Conservation (phyloP, 2,797 vertebrate genomes). For the Catharus ustulatus region DNA sequence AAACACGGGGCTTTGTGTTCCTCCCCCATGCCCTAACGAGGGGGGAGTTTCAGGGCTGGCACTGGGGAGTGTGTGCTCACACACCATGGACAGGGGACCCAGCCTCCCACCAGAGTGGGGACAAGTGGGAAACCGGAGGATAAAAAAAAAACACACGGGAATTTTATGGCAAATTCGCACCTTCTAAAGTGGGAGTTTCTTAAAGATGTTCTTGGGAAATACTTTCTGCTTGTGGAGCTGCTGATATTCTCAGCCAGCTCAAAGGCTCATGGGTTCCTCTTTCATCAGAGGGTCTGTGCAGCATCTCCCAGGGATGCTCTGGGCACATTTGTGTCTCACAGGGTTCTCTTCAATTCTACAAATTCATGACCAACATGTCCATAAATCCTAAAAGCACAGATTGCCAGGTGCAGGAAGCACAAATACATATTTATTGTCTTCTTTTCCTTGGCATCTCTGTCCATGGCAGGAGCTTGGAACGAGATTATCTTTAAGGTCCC, state of each 20-base stretch:
- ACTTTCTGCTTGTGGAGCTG: not conserved
- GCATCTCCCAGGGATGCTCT: not conserved
- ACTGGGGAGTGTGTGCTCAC: constrained; percentile 20
- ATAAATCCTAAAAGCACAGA: not conserved
- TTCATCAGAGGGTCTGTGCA: not conserved
- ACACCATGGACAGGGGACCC: not conserved
- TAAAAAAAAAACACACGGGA: rapidly evolving
- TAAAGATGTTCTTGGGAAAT: not conserved
- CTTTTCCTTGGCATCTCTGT: not conserved
- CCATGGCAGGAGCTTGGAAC: not conserved
- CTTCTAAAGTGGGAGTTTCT: not conserved
- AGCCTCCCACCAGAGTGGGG: rapidly evolving
- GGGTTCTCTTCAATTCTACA: not conserved
- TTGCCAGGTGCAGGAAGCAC: not conserved
- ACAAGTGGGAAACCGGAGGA: not conserved
- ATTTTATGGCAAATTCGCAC: rapidly evolving
- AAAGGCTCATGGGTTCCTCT: not conserved
- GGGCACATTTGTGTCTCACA: not conserved
- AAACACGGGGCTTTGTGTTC: constrained; percentile 44
- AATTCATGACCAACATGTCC: not conserved
- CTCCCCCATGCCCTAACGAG: constrained; percentile 4
- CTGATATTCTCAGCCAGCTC: not conserved
- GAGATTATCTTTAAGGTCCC: no score
- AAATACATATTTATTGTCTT: not conserved
- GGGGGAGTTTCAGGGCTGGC: not conserved